Evolutionary conservation across 2,113 vertebrate species (phyloP), one percentile per base, ranked within the genome.

Genomic region (Narcine bancroftii): DNA sequence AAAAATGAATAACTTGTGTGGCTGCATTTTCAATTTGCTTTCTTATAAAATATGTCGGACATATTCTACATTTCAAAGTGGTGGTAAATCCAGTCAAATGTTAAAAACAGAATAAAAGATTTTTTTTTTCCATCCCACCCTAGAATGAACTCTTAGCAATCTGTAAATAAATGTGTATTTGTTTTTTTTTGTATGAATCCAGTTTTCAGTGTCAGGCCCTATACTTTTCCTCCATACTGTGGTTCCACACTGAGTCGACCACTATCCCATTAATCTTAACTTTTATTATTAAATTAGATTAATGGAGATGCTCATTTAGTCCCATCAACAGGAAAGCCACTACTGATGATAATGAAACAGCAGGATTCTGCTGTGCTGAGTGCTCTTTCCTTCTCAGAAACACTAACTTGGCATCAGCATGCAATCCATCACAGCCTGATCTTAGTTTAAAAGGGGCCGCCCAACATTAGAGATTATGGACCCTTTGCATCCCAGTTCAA

Each of bases 221-320:
- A 47, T 91, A 6, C 65, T 71, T 69, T 45, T 45, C 24, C 56
- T 45, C 63, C 63, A 91, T 50, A 56, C 29, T 21, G 56, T 65
- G 9, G 39, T 89, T 65, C 85, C 6, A 47, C 3, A 39, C 10
- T 65, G 5, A 42, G 39, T 91, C 42, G 66, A 69, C 33, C 89
- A 71, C 39, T 47, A 39, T 26, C 10, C 89, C 36, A 91, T 91
- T 69, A 69, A 91, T 69, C 63, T 60, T 69, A 66, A 65, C 60
- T 65, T 89, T 65, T 91, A 26, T 66, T 69, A 21, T 91, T 47
- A 69, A 69, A 15, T 91, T 91, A 91, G 89, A 91, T 91, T 91
- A 47, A 91, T 91, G 42, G 89, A 71, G 89, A 42, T 45, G 65
- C 65, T 71, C 19, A 42, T 15, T 89, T 89, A 19, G n/a, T 42